phyloP scores from a whole-genome alignment of 1,140 invertebrate genomes.

The Lepidurus arcticus region DNA sequence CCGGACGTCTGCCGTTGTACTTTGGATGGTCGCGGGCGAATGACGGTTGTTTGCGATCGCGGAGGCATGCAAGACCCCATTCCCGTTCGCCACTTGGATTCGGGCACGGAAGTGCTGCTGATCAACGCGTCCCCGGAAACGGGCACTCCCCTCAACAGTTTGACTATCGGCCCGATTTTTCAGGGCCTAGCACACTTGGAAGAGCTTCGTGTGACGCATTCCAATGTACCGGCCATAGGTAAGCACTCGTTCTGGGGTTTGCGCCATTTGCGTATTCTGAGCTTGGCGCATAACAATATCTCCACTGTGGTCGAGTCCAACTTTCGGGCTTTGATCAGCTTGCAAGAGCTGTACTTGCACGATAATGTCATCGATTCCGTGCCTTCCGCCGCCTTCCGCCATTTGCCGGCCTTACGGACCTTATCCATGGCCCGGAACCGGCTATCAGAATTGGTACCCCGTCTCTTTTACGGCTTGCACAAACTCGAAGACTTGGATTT shows the following conservation, averaged over 20 bases:
- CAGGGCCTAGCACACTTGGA: conserved; percentile 59
- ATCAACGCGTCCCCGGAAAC: conserved; percentile 59
- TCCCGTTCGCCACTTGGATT: conserved; percentile 55
- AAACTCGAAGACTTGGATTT: conserved; percentile 63
- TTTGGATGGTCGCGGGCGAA: conserved; percentile 41
- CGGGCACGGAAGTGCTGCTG: conserved; percentile 58
- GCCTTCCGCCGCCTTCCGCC: conserved; percentile 63
- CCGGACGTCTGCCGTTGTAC: conserved; percentile 41
- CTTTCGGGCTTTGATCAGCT: conserved; percentile 44
- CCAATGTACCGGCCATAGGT: conserved; percentile 69
- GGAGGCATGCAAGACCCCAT: conserved; percentile 56
- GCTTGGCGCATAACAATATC: conserved; percentile 70
- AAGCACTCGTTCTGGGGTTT: conserved; percentile 70
- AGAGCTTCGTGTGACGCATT: conserved; percentile 67
- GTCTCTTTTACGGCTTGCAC: conserved; percentile 60
- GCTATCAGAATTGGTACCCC: conserved; percentile 56
- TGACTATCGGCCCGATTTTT: conserved; percentile 69
- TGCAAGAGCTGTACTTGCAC: conserved; percentile 47
- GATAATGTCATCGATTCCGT: conserved; percentile 49
- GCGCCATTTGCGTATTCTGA: conserved; percentile 58
- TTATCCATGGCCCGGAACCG: conserved; percentile 64
- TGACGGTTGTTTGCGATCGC: conserved; percentile 47
- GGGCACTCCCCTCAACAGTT: conserved; percentile 51
- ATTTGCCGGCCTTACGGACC: conserved; percentile 57
- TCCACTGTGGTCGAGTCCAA: conserved; percentile 53